phyloP scores from a whole-genome alignment of 2,113 vertebrate species.

The Gallinago undulata region DNA sequence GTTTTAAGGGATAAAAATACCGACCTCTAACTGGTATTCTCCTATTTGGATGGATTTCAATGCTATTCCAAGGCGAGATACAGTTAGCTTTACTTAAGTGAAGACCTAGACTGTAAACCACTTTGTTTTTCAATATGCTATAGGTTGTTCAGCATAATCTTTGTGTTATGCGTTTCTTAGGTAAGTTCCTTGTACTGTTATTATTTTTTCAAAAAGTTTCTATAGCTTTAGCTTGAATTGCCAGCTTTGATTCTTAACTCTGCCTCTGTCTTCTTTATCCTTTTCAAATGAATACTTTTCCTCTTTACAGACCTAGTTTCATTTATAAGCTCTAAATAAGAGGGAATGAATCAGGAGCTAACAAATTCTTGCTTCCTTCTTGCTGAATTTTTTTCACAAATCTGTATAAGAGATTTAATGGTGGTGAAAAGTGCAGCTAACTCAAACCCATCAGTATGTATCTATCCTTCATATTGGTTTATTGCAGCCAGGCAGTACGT shows the following conservation, averaged over 20 bases:
- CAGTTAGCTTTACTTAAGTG: not conserved
- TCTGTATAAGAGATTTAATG: not conserved
- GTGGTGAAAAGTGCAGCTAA: not conserved
- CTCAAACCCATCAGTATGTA: not conserved
- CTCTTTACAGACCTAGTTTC: conserved; percentile 25
- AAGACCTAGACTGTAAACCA: not conserved
- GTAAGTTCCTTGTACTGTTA: not conserved
- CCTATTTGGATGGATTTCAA: not conserved
- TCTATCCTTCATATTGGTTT: not conserved
- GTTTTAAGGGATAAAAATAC: not conserved
- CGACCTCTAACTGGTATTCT: not conserved
- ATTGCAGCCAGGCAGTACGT: not conserved
- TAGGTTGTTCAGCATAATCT: not conserved
- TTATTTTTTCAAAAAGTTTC: not conserved
- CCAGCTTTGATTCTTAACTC: conserved; percentile 6
- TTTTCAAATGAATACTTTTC: conserved; percentile 10
- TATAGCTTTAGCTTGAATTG: not conserved
- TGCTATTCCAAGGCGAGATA: not conserved
- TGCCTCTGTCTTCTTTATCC: conserved; percentile 9
- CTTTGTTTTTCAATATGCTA: not conserved
- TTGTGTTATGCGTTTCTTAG: not conserved
- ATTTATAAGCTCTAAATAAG: conserved; percentile 1
- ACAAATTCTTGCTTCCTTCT: not conserved
- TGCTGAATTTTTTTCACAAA: not conserved
- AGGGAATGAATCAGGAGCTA: not conserved